These are phyloP conservation scores for Sinella curviseta DNA, from an alignment of 1,140 invertebrate genomes.

Conservation along the genomic window DNA sequence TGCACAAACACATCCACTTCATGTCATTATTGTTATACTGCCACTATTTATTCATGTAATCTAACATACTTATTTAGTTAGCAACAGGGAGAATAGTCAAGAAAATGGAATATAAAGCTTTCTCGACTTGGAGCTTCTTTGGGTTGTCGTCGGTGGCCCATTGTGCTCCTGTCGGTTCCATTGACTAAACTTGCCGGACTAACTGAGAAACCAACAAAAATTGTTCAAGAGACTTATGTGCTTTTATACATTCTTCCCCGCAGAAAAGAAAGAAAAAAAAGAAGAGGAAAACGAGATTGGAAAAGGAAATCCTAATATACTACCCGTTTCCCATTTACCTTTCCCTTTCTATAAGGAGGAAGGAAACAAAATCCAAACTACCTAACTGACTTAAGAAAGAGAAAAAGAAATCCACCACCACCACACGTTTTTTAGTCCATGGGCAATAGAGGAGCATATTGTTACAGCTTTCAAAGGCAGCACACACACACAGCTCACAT, in stretches of 20 bases:
- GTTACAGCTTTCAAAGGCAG: too few relatives aligned
- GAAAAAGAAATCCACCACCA: too few relatives aligned
- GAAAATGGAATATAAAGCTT: background rate
- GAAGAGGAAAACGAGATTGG: background rate
- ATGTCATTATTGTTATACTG: background rate
- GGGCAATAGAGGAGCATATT: too few relatives aligned
- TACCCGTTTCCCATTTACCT: background rate
- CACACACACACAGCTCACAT: too few relatives aligned
- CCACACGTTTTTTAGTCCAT: too few relatives aligned
- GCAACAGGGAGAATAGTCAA: background rate
- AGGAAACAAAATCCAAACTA: background rate
- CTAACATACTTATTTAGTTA: background rate
- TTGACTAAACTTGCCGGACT: background rate
- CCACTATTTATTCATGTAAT: background rate
- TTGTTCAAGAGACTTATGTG: too few relatives aligned
- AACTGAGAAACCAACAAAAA: too few relatives aligned
- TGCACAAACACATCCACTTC: background rate
- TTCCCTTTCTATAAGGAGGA: too few relatives aligned
- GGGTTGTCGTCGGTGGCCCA: background rate
- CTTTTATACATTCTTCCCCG: too few relatives aligned
- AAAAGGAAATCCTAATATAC: background rate
- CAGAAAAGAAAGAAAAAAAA: background rate
- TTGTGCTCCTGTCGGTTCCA: conserved; percentile 12
- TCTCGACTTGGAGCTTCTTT: background rate
- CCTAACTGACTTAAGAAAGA: background rate